Evolutionary conservation across 2,113 vertebrate species (phyloP), one percentile per base, ranked within the genome.

Genomic region (Onychostoma macrolepis): DNA sequence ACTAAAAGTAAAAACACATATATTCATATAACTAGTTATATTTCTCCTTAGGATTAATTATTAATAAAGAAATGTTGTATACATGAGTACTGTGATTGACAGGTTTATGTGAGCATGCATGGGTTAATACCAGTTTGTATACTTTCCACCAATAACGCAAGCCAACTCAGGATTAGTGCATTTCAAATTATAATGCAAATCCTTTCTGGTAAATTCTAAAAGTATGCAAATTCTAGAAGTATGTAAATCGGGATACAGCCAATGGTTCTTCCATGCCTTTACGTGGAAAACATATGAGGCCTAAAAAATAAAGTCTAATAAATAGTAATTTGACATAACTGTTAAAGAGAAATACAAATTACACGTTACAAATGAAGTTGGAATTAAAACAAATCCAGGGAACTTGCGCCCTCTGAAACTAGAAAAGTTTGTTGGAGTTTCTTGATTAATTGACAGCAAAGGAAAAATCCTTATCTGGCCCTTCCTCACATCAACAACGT

Each of bases 361-460:
- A 69, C 65, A 69, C 69, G 41, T 72, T 41, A 72, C 69, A 72
- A 41, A 72, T 72, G 4, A 72, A 41, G 38, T 72, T 41, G 36
- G 4, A 72, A 72, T 72, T 72, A 24, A 38, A 4, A 72, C 72
- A 45, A 76, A 2, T 15, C 1, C 24, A 45, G 11, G 38, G 13
- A 75, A 45, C 2, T 6, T 24, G 2, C 12, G 24, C 6, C 41
- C 41, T 45, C 12, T 15, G 5, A 26, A 75, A 75, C 4, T 72
- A 3, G 19, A n/a, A 75, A 72, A 72, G 69, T 21, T 38, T 7
- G 69, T 72, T 4, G 21, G 15, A 45, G 72, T 41, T 41, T 75
- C 41, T 26, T 17, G 72, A 75, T 26, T n/a, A 75, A 28, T 11
- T 76, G 72, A 76, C 41, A 76, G 72, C 72, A 76, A n/a, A 45